Evolutionary conservation across 2,888 invertebrate genomes (phyloP), one percentile per base, ranked within the genome.

Genomic region (Amiota mariae): DNA sequence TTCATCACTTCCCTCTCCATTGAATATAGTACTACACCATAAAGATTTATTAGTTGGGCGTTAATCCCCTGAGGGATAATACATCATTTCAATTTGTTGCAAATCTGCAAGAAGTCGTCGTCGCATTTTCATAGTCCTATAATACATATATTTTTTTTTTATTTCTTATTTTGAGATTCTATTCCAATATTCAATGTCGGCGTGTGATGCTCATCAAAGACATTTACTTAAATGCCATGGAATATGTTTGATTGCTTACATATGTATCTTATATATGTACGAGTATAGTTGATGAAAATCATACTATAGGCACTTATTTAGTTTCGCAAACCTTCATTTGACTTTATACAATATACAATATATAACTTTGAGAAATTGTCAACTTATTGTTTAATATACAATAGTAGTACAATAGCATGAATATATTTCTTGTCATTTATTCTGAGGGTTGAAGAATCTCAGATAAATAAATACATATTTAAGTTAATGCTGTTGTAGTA

Each of bases 41-140:
- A 74, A 72, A 76, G 85, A 85, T 85, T 85, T 85, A 85, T 85
- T 85, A 85, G 87, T 85, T 86, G 85, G 85, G 85, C 86, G 86
- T 84, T 85, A 82, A 82, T 84, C 83, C 85, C 85, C 85, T 80
- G 80, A 79, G 86, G 85, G 83, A 83, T 81, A 86, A 85, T 85
- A 86, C 83, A 85, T 86, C 85, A 85, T 85, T 85, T 85, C 86
- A 83, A 85, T 86, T 85, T 85, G 87, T 82, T 82, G 80, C 84
- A 84, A 84, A 84, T 86, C 80, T 36, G 76, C 85, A 85, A 64
- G 70, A 81, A 85, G 76, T 78, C 81, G 76, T 77, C 71, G 54
- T 46, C 70, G 72, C 51, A 8, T 12, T 54, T 54, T n/a, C 54
- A 8, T n/a, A 54, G 6, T 36, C 6, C 36, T 6, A 36, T 36